A percentile compares a stretch with the other conserved stretches of the same genome.
These are phyloP conservation scores for Hippoglossus stenolepis DNA, from an alignment of 2,113 vertebrate species.

Conservation along the genomic window DNA sequence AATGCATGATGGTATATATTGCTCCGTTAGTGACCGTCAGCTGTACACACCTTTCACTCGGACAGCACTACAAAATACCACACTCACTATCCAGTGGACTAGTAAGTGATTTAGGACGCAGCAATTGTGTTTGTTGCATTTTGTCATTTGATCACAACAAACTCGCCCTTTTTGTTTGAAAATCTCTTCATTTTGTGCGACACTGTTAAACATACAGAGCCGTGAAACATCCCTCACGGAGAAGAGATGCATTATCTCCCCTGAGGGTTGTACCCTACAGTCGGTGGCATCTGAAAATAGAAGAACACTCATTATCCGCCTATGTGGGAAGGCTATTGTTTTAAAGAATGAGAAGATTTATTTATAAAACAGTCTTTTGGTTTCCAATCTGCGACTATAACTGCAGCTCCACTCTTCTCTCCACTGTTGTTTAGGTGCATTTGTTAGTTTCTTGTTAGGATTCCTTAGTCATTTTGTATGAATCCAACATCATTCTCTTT, in stretches of 20 bases:
- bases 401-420: slow-evolving; percentile 12
- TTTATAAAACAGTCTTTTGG: slow-evolving; percentile 19
- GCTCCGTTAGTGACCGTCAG: no score
- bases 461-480: neutral
- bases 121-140: no score
- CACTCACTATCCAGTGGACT: no score
- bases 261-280: slow-evolving; percentile 32
- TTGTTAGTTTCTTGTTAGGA: no score
- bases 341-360: slow-evolving; percentile 39
- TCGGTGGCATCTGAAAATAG: slow-evolving; percentile 44
- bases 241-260: slow-evolving; percentile 27
- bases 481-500: slow-evolving; percentile 9
- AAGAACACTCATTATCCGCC: slow-evolving; percentile 37
- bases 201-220: neutral
- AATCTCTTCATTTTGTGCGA: neutral
- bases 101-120: no score
- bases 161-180: neutral
- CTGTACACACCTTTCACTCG: no score
- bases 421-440: neutral
- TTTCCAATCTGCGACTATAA: slow-evolving; percentile 12
- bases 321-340: slow-evolving; percentile 49
- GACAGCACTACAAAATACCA: no score
- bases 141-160: neutral
- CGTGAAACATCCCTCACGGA: slow-evolving; percentile 2
- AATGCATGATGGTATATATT: no score